Conservation (phyloP, 2,797 vertebrate genomes). For the Dryobates pubescens region DNA sequence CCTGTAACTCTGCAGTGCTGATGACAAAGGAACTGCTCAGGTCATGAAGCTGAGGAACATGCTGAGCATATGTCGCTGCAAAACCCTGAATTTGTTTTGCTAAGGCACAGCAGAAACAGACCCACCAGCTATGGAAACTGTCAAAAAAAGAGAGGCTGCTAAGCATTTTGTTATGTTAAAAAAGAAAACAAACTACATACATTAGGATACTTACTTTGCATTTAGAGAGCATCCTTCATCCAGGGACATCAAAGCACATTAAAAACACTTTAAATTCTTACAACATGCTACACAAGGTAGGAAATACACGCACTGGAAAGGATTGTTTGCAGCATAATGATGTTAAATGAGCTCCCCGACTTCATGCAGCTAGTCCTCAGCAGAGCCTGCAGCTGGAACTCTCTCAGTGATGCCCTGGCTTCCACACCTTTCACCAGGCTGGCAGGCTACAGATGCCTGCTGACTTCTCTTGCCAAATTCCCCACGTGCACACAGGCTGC, state of each 20-base stretch:
- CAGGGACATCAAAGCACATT: constrained; percentile 39
- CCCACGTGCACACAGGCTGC: neutral
- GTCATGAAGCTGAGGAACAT: neutral
- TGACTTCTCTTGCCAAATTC: neutral
- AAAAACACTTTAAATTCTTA: constrained; percentile 2
- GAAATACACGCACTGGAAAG: neutral
- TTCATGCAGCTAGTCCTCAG: neutral
- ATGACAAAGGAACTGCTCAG: neutral
- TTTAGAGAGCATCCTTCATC: constrained; percentile 64
- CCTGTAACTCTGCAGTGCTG: neutral
- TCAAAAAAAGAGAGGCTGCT: neutral
- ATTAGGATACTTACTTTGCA: constrained; percentile 64
- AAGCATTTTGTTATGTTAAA: constrained; percentile 32
- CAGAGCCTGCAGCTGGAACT: neutral
- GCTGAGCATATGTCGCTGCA: neutral
- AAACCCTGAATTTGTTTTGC: constrained; percentile 34
- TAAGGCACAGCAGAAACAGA: constrained; percentile 15
- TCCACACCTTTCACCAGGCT: neutral
- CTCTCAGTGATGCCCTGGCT: neutral
- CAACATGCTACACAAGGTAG: neutral
- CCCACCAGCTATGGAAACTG: constrained; percentile 48
- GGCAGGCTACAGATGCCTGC: neutral
- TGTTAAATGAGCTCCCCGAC: neutral
- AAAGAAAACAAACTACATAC: neutral
- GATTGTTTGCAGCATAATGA: neutral